phyloP scores from a whole-genome alignment of 1,140 invertebrate species.

The Akabosia matsudoensis region DNA sequence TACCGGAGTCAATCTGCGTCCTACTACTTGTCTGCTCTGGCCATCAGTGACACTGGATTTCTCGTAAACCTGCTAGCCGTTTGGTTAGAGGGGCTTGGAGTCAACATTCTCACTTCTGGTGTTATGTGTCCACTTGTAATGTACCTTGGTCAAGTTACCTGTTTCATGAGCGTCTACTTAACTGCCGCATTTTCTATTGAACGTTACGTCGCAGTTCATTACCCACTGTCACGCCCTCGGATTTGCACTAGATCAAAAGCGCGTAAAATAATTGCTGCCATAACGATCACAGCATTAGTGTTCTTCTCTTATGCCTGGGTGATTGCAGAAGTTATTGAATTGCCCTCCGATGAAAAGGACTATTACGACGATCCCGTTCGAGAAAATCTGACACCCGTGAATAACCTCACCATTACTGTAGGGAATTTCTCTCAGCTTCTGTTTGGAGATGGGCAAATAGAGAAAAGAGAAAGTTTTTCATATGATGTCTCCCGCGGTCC shows the following conservation, averaged over 20 bases:
- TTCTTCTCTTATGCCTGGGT: constrained; percentile 61
- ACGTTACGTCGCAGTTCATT: constrained; percentile 73
- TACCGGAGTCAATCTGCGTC: constrained; percentile 70
- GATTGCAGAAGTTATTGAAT: no score
- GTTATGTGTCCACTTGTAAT: constrained; percentile 70
- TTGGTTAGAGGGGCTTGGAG: constrained; percentile 63
- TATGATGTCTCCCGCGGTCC: no score
- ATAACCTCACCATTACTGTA: no score
- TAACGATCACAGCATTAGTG: constrained; percentile 58
- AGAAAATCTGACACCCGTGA: no score
- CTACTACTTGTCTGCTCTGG: constrained; percentile 71
- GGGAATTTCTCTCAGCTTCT: no score
- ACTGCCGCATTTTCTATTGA: constrained; percentile 83
- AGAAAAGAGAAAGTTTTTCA: no score
- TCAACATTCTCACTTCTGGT: constrained; percentile 59
- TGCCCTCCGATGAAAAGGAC: no score
- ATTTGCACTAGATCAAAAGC: constrained; percentile 76
- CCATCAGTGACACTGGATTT: constrained; percentile 71
- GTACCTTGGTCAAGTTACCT: constrained; percentile 66
- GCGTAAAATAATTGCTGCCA: constrained; percentile 58
- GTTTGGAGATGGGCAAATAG: no score
- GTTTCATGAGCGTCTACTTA: no score
- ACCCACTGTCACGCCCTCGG: constrained; percentile 69
- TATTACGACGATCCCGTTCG: no score
- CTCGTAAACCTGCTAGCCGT: constrained; percentile 62